Evolutionary conservation across 2,888 invertebrate genomes (phyloP), one percentile per base, ranked within the genome.

Genomic region (Phania funesta): DNA sequence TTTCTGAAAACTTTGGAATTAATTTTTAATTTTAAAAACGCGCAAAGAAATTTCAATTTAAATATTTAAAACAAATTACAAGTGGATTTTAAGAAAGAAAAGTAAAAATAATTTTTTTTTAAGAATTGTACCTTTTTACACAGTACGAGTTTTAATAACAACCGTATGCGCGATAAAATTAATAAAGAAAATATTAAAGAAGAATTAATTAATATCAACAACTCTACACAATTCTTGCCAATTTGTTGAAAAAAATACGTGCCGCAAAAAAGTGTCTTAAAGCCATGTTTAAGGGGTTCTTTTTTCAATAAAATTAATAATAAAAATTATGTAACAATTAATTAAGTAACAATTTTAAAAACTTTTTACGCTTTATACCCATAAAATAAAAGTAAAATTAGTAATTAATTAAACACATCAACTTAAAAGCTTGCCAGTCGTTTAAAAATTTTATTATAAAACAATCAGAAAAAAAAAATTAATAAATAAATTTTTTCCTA

Each of bases 241-340:
- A 81, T 81, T 76, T 67, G 32, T 35, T 29, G 67, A 50, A 52
- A 60, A 70, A 65, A 71, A 54, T 67, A 83, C 54, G 75, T 79
- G 81, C 81, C 77, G 81, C 77, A 65, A 62, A 68, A 24, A 68
- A 73, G 81, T 81, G 81, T 81, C 81, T 81, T 82, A 78, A 70
- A 77, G 68, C 64, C 74, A 75, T 64, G 65, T 67, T 54, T 41
- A 68, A n/a, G n/a, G n/a, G n/a, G n/a, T n/a, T n/a, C 56, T 62
- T 62, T 62, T 67, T 26, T 9, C 32, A 56, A 48, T 48, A 54
- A 67, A 29, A 54, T 38, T 16, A 68, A 29, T 48, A 52, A 46
- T 24, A 56, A 62, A 81, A 46, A 32, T 64, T 46, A 41, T 20
- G 52, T 50, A 46, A 58, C 70, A 50, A 11, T 29, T n/a, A n/a